Evolutionary conservation across 1,140 invertebrate genomes (phyloP), one percentile per base, ranked within the genome.

Genomic region (Cydia fagiglandana): DNA sequence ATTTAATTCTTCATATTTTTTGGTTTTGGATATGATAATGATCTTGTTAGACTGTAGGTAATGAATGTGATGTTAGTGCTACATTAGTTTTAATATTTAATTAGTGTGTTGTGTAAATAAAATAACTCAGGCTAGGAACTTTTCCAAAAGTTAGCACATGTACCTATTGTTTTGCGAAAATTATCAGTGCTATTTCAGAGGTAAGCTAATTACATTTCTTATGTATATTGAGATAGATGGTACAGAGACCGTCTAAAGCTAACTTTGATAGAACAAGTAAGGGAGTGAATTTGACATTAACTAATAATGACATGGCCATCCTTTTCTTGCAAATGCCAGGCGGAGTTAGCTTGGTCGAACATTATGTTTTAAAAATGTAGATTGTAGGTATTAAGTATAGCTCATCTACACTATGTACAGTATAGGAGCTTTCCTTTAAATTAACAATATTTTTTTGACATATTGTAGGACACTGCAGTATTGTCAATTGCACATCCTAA

Each of bases 1-100:
- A 70, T 70, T 70, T 70, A 70, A 17, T 70, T 56, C 47, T 34
- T 53, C 73, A 2, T 73, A 73, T 10, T 34, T 75, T 61, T 64
- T 64, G 28, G 50, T 75, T 75, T 61, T 61, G 56, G 56, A 24
- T 61, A 61, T 10, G 47, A 75, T 45, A 73, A 61, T 56, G 61
- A 73, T 56, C 41, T 77, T 75, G n/a, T 41, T 73, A 77, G 76
- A 75, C 70, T 77, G 61, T 80, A 77, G 77, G 77, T 38, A 79
- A 81, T 77, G 74, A 84, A 78, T 85, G 81, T 85, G 82, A 85
- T 85, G 53, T 79, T 84, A 84, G 84, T 50, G 76, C 79, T 85
- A 79, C 64, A 56, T 83, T 78, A 84, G 77, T 78, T 79, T 28
- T 80, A 78, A 68, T 80, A 78, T 80, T 78, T 78, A 80, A 78